Percentiles rank a stretch among this genome's conserved stretches.
phyloP scores from a whole-genome alignment of 2,113 vertebrate genomes.

The Ia io region DNA sequence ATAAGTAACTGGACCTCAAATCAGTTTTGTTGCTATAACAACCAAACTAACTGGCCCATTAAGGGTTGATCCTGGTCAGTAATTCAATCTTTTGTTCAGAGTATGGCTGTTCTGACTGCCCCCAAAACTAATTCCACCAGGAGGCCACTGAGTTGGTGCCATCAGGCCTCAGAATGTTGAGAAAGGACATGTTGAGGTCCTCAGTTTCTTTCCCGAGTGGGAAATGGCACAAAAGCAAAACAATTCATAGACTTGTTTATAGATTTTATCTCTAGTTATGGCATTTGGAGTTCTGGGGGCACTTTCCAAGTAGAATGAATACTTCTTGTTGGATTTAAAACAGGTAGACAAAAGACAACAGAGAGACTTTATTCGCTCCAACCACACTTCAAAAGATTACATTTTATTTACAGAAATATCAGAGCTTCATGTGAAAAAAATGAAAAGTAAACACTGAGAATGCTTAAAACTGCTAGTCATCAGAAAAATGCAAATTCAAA shows the following conservation, averaged over 20 bases:
- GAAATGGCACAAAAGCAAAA: background rate
- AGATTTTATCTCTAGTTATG: background rate
- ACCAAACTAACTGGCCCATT: conserved; percentile 1
- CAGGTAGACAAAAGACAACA: background rate
- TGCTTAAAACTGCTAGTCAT: background rate
- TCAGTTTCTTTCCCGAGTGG: background rate
- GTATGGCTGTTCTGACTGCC: background rate
- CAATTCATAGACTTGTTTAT: background rate
- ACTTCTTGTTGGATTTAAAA: conserved; percentile 21
- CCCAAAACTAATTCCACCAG: background rate
- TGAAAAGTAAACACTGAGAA: background rate
- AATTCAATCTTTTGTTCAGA: conserved; percentile 27
- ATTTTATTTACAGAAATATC: conserved; percentile 22
- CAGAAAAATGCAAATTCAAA: background rate
- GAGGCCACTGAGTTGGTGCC: background rate
- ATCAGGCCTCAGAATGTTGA: background rate
- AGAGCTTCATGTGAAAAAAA: background rate
- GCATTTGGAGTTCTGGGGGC: background rate
- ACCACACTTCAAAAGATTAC: background rate
- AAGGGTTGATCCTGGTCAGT: background rate
- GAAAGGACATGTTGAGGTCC: background rate
- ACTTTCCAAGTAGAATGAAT: conserved; percentile 5
- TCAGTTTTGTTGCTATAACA: conserved; percentile 47
- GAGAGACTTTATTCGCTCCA: background rate
- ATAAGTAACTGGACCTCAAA: background rate